Conservation (phyloP, 1,140 invertebrate species). For the Zaprionus camerounensis region DNA sequence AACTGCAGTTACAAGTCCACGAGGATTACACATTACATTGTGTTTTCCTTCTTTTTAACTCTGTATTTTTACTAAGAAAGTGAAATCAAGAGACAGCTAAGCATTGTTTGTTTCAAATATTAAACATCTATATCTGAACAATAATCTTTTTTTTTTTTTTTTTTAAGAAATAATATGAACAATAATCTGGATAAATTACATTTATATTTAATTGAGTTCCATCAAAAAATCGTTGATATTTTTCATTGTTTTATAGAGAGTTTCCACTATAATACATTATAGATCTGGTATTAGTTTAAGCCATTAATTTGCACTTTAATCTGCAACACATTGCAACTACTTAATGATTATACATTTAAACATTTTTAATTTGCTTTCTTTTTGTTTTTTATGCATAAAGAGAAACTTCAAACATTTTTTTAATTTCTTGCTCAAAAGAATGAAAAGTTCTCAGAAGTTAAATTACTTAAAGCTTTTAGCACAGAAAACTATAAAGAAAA, state of each 20-base stretch:
- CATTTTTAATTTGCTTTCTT: neutral
- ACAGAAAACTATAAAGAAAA: conserved; percentile 43
- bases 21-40: neutral
- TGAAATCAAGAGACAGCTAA: neutral
- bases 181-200: no score
- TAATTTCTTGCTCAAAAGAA: conserved; percentile 27
- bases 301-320: neutral
- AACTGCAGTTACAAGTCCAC: neutral
- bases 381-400: neutral
- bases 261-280: neutral
- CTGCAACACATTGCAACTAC: neutral
- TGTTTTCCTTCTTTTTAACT: neutral
- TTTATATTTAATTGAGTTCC: no score
- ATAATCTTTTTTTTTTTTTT: no score
- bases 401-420: neutral
- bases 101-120: neutral
- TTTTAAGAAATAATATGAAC: no score
- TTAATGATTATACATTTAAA: neutral
- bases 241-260: neutral
- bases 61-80: neutral
- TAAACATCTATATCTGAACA: no score
- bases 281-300: neutral
- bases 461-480: conserved; percentile 75
- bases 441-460: conserved; percentile 65
- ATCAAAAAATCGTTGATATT: neutral